Conservation (phyloP, 2,113 vertebrate species). For the Sorex fumeus region DNA sequence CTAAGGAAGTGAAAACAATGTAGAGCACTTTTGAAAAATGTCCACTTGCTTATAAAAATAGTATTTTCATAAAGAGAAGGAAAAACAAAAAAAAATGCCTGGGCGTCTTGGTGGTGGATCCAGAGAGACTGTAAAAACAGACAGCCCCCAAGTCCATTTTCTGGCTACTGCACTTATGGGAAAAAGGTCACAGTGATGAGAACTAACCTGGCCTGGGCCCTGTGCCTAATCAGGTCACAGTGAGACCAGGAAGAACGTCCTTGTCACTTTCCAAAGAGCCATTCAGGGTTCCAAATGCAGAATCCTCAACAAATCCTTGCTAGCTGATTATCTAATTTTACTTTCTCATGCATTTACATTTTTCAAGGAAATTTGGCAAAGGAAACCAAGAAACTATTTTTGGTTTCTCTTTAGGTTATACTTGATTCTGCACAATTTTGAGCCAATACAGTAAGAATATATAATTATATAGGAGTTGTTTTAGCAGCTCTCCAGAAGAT, state of each 20-base stretch:
- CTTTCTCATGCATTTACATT: constrained; percentile 70
- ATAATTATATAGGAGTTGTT: constrained; percentile 63
- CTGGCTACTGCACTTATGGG: neutral
- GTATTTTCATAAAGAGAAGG: neutral
- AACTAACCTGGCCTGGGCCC: neutral
- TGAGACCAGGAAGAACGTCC: neutral
- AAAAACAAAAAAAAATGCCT: neutral
- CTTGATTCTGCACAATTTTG: constrained; percentile 77
- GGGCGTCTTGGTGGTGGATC: neutral
- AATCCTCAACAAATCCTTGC: constrained; percentile 69
- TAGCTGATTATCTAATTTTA: constrained; percentile 77
- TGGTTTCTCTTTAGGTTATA: constrained; percentile 77
- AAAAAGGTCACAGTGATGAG: neutral
- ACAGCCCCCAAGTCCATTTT: neutral
- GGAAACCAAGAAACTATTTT: constrained; percentile 81
- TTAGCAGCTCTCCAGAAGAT: constrained; percentile 64
- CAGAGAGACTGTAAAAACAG: neutral
- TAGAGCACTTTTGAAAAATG: neutral
- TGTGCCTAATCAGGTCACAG: neutral
- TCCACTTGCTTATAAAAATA: neutral
- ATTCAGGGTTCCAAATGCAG: neutral
- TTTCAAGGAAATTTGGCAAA: constrained; percentile 79
- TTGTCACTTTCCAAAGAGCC: neutral
- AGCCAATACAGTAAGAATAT: constrained; percentile 75
- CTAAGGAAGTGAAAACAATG: neutral